Base-by-base conservation (phyloP, 2,888 invertebrate genomes). In the Ctena decussata region DNA sequence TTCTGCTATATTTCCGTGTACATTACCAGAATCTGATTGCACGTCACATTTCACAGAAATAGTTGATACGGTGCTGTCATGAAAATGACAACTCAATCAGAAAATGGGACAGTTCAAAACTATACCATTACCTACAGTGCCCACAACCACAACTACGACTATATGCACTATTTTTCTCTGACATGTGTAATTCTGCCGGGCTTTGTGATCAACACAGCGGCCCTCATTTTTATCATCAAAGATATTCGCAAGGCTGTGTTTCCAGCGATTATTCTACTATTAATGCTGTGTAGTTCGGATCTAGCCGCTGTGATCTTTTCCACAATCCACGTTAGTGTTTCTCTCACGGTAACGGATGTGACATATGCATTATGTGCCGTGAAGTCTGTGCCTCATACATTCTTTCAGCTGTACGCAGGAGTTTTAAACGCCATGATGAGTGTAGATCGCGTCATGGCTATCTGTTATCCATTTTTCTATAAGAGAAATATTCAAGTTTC, bases 171-270 rank as follows among this genome's bases (percentile, higher is more conserved):
- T 69, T 15, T 87, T 1, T 84, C 83, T 2, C n/a, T 87, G 5
- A 60, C 44, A 60, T 46, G 85, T 35, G 73, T 87, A 0, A 80
- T 77, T 24, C n/a, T 81, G 30, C 87, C 87, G 0, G 87, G 87
- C 24, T 32, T 85, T 11, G 12, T 81, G 2, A 83, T 78, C 0
- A 87, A 87, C 37, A 24, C 74, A 24, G 21, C 83, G 0, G 85
- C 85, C 0, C 41, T 87, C 32, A 69, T 60, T 27, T 81, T 85
- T 21, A 85, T 87, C 70, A 71, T 83, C 0, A 65, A 83, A 27
- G 87, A 87, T 70, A 69, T 87, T 24, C 79, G 70, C 69, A 87
- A 87, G 76, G 87, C 85, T 0, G 60, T 85, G 1, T 81, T 85
- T 32, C 87, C 87, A 0, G 87, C 87, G 12, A 81, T 87, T 24